Conservation (phyloP, 2,888 invertebrate genomes). For the Empis stercorea region DNA sequence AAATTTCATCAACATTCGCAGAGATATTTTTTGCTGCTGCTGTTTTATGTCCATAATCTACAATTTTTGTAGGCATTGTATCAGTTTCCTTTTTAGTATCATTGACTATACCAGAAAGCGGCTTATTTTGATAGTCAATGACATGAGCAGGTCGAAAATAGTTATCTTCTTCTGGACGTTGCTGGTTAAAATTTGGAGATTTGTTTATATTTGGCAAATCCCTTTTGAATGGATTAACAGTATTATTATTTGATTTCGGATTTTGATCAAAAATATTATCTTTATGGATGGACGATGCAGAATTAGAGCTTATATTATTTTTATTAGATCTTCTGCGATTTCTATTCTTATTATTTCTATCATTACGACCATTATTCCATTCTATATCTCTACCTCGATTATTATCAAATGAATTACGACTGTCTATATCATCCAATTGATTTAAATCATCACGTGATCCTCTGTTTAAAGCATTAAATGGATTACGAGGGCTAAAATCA, state of each 20-base stretch:
- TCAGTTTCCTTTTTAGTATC: constrained; percentile 30
- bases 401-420: background rate
- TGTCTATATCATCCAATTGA: no score
- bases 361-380: constrained; percentile 1
- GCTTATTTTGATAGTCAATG: constrained; percentile 58
- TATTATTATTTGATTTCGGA: no score
- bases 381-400: background rate
- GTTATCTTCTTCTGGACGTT: constrained; percentile 31
- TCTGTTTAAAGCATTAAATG: no score
- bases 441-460: no score
- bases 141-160: constrained; percentile 47
- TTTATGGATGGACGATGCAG: no score
- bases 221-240: background rate
- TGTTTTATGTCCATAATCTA: constrained; percentile 59
- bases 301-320: background rate
- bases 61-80: constrained; percentile 44
- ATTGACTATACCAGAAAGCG: constrained; percentile 12
- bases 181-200: background rate
- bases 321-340: background rate
- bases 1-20: constrained; percentile 30
- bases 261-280: no score
- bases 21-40: constrained; percentile 10
- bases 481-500: no score
- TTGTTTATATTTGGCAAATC: background rate
- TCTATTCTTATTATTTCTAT: background rate